These are phyloP conservation scores for Apaloderma vittatum DNA, from an alignment of 2,113 vertebrate species.

Conservation along the genomic window DNA sequence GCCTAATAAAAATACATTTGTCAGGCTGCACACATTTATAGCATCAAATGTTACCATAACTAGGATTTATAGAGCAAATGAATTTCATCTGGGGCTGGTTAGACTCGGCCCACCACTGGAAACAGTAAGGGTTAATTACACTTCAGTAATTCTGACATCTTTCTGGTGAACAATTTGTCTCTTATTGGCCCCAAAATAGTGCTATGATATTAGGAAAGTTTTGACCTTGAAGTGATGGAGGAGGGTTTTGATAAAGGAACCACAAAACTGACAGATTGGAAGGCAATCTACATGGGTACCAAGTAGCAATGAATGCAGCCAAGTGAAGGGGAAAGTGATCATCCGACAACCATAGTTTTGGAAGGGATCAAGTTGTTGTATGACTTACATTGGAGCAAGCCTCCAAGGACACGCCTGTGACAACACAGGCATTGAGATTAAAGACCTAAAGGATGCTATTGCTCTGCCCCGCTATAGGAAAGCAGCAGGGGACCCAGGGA, in stretches of 20 bases:
- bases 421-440: not conserved
- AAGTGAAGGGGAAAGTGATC: not conserved
- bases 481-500: not conserved
- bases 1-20: constrained; percentile 38
- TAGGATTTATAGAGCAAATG: not conserved
- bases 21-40: not conserved
- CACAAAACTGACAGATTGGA: not conserved
- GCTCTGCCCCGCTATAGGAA: not conserved
- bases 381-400: not conserved
- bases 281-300: not conserved
- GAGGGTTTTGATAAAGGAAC: not conserved
- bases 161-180: not conserved
- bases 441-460: not conserved
- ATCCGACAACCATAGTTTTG: not conserved
- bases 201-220: not conserved
- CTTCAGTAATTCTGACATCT: not conserved
- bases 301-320: not conserved
- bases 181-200: not conserved
- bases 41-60: not conserved
- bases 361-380: not conserved
- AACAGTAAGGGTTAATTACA: constrained; percentile 23
- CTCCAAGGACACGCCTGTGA: not conserved
- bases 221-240: not conserved
- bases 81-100: not conserved
- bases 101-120: not conserved